Percentiles rank a stretch among this genome's conserved stretches.
Conservation (phyloP, 1,140 invertebrate species). For the Wiebesia pumilae region DNA sequence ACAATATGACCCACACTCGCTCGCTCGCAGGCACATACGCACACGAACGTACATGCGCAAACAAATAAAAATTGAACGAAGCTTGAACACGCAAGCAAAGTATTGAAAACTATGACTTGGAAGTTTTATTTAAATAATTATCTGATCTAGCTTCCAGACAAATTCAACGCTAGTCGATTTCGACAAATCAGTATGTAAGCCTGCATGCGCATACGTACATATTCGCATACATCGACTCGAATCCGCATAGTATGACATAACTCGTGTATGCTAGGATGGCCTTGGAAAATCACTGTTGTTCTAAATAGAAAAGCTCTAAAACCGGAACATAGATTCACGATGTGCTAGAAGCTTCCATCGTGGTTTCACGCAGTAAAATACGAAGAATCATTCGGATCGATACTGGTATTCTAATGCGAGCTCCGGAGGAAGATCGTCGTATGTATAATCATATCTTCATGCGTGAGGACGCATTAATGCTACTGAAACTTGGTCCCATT, state of each 20-base stretch:
- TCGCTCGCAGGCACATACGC: too few species aligned
- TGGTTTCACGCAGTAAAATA: too few species aligned
- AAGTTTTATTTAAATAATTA: conserved; percentile 21
- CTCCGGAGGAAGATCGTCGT: not conserved
- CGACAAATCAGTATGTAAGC: not conserved
- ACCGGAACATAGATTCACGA: not conserved
- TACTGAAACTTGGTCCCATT: conserved; percentile 3
- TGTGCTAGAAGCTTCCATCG: too few species aligned
- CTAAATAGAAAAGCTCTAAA: conserved; percentile 31
- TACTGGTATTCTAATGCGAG: not conserved
- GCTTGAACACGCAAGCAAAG: too few species aligned
- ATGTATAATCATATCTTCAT: not conserved
- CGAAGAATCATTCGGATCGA: not conserved
- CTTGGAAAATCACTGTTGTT: not conserved
- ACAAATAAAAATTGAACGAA: too few species aligned
- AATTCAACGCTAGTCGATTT: conserved; percentile 23
- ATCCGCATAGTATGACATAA: too few species aligned
- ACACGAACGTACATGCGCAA: too few species aligned
- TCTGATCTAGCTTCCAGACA: conserved; percentile 20
- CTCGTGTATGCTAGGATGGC: not conserved
- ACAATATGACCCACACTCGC: too few species aligned
- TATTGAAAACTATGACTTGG: not conserved
- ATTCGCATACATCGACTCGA: too few species aligned
- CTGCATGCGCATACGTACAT: too few species aligned
- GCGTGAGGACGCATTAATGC: conserved; percentile 28